A percentile compares a stretch with the other conserved stretches of the same genome.
These are phyloP conservation scores for Ardeotis arabs DNA, from an alignment of 2,113 vertebrate species.

Conservation along the genomic window DNA sequence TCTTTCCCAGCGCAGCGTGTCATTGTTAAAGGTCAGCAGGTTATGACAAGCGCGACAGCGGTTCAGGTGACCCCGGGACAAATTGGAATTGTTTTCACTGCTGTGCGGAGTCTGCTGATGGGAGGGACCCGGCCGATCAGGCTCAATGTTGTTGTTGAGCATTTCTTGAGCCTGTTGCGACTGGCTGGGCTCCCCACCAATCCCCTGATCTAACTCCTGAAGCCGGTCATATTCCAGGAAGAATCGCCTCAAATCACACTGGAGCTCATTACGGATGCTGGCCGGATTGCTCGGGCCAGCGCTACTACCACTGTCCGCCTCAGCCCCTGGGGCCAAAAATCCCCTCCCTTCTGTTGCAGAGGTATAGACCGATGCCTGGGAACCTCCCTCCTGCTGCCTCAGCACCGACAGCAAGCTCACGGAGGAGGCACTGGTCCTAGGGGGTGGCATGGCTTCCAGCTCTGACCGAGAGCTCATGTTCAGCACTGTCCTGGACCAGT, in stretches of 20 bases:
- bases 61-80: slow-evolving; percentile 90
- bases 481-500: slow-evolving; percentile 91
- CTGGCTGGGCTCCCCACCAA: slow-evolving; percentile 76
- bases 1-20: slow-evolving; percentile 97
- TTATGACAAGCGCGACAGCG: slow-evolving; percentile 98
- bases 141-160: slow-evolving; percentile 94
- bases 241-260: slow-evolving; percentile 96
- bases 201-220: slow-evolving; percentile 90
- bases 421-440: slow-evolving; percentile 94
- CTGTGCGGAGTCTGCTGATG: slow-evolving; percentile 82
- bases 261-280: slow-evolving; percentile 92
- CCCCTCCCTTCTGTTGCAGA: slow-evolving; percentile 94
- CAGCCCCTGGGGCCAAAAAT: slow-evolving; percentile 79
- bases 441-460: slow-evolving; percentile 86
- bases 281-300: slow-evolving; percentile 86
- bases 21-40: slow-evolving; percentile 97
- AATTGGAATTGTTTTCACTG: slow-evolving; percentile 84
- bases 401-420: slow-evolving; percentile 92
- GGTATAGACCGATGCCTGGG: slow-evolving; percentile 93
- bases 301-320: slow-evolving; percentile 74
- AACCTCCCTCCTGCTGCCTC: slow-evolving; percentile 90
- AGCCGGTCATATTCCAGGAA: slow-evolving; percentile 97
- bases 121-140: slow-evolving; percentile 88
- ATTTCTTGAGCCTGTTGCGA: slow-evolving; percentile 90
- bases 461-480: slow-evolving; percentile 81